A percentile compares a stretch with the other conserved stretches of the same genome.
Evolutionary conservation across 2,888 invertebrate genomes (phyloP).

Genomic region (Cetonia aurata): DNA sequence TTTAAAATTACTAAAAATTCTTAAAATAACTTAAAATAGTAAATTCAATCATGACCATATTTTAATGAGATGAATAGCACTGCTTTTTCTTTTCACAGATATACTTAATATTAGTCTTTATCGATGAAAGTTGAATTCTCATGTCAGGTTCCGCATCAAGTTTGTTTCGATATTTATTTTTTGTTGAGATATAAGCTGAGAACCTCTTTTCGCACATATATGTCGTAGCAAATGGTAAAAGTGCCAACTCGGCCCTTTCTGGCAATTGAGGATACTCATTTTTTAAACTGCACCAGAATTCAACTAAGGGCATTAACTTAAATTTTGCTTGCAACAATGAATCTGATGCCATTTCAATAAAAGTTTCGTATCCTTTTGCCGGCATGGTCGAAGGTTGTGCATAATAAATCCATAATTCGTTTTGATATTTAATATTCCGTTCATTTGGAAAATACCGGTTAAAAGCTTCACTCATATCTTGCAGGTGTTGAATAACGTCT

Average conservation of each 20-base stretch:
- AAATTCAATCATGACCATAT: not conserved
- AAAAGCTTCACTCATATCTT: not conserved
- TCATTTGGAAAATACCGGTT: conserved; percentile 2
- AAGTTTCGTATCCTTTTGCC: conserved; percentile 3
- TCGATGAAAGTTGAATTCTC: conserved; percentile 24
- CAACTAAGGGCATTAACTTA: conserved; percentile 13
- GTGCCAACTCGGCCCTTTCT: not conserved
- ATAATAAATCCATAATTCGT: conserved; percentile 6
- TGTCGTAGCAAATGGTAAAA: not conserved
- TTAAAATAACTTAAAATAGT: conserved; percentile 4
- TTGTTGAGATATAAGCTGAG: conserved; percentile 14
- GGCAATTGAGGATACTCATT: conserved; percentile 11
- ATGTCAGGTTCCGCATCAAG: conserved; percentile 29
- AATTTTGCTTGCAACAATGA: conserved; percentile 15
- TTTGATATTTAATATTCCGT: not conserved
- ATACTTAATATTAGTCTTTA: conserved; percentile 8
- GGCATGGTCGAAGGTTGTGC: conserved; percentile 4
- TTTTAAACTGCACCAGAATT: conserved; percentile 23
- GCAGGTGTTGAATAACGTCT: not conserved
- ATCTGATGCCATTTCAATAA: conserved; percentile 24
- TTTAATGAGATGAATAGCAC: conserved; percentile 8
- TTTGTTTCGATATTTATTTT: conserved; percentile 16
- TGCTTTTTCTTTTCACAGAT: conserved; percentile 19
- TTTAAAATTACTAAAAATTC: not conserved
- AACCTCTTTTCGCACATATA: conserved; percentile 1